These are phyloP conservation scores for Coreius guichenoti DNA, from an alignment of 2,797 vertebrate species.

Conservation along the genomic window DNA sequence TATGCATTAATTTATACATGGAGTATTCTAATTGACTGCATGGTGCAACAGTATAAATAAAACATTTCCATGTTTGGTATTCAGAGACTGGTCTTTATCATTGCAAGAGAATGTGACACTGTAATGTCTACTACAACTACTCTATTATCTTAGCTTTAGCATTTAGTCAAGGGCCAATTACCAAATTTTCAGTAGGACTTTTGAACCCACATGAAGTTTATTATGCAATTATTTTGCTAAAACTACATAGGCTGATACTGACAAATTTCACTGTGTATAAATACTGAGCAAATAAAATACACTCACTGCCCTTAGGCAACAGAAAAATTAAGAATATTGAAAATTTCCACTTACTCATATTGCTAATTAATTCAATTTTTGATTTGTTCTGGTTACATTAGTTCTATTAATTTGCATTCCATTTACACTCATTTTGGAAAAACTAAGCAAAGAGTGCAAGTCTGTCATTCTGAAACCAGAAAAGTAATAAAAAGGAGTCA, in stretches of 20 bases:
- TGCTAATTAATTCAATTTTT: not conserved
- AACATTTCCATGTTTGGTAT: not conserved
- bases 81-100: not conserved
- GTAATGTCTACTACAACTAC: not conserved
- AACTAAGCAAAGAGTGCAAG: not conserved
- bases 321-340: not conserved
- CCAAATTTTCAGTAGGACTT: constrained; percentile 27
- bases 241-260: not conserved
- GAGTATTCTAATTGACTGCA: not conserved
- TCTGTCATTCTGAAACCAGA: not conserved
- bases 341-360: not conserved
- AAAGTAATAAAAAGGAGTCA: not conserved
- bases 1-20: not conserved
- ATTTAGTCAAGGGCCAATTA: not conserved
- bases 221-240: not conserved
- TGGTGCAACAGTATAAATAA: not conserved
- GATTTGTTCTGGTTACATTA: not conserved
- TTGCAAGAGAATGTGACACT: not conserved
- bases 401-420: not conserved
- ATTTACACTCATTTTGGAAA: not conserved
- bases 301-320: not conserved
- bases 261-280: not conserved
- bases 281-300: not conserved
- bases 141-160: not conserved
- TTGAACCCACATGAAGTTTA: not conserved